Conservation (phyloP, 2,888 invertebrate genomes). For the Stenodera caucasica region DNA sequence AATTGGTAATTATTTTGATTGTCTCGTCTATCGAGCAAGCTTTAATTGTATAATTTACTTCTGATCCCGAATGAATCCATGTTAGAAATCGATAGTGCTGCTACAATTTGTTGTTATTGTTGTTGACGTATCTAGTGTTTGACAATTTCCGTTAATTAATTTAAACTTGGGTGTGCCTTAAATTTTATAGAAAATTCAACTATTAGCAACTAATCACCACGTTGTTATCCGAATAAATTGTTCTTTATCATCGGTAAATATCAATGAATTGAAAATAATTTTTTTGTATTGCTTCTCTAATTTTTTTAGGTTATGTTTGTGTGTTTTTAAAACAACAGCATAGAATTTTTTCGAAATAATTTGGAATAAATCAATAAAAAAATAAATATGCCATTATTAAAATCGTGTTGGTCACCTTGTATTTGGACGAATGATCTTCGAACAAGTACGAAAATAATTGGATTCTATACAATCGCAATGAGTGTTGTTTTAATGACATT, state of each 20-base stretch:
- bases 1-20: too few relatives aligned
- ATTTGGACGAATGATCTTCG: conserved; percentile 81
- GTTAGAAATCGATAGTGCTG: too few relatives aligned
- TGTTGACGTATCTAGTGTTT: too few relatives aligned
- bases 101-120: too few relatives aligned
- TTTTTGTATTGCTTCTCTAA: neutral
- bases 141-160: too few relatives aligned
- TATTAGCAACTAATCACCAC: neutral
- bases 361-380: neutral
- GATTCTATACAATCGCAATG: conserved; percentile 75
- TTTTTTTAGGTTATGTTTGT: neutral
- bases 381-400: conserved; percentile 67
- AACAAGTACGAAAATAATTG: conserved; percentile 76
- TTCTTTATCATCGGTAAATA: neutral
- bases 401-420: conserved; percentile 86
- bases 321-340: neutral
- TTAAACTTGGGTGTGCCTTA: conserved; percentile 1
- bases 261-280: neutral
- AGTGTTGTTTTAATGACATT: conserved; percentile 74
- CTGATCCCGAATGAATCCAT: too few relatives aligned
- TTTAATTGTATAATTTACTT: too few relatives aligned
- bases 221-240: neutral
- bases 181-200: neutral
- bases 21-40: too few relatives aligned
- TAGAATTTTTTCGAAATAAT: neutral